Evolutionary conservation across 2,888 invertebrate species (phyloP), one percentile per base, ranked within the genome.

Genomic region (Ornithoptera alexandrae): DNA sequence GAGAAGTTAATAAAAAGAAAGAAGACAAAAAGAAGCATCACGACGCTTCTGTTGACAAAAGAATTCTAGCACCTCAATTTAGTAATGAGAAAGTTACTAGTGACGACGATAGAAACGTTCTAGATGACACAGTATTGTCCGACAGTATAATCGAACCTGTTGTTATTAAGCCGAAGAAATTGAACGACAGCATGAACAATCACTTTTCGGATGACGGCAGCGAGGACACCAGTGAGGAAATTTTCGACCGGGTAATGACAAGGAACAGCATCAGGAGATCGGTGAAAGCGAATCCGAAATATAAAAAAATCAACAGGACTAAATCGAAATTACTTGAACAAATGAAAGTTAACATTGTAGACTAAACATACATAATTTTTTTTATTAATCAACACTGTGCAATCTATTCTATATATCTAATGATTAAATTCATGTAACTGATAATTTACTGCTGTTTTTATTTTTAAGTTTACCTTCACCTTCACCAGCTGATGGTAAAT

Each of bases 161-260:
- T 62, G 68, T 88, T 18, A 79, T 90, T n/a, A 82, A 85, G 67
- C 83, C 90, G 12, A 90, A 88, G 72, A 86, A 90, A 78, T 78
- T 88, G 72, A 91, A 89, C 53, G 92, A 92, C 56, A 92, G 92
- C 73, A 91, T 92, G 92, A 92, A 88, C 69, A 92, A 92, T 73
- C 90, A 92, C 72, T 92, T 91, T 73, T 92, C 92, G 69, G 92
- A 92, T 77, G 92, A 92, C 62, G 92, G 89, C 30, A 92, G 92
- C 68, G 92, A 92, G 72, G 92, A 92, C 50, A 91, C 92, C 75
- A 91, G 92, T 84, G 92, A 92, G 82, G 92, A 92, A 81, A 82
- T 88, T 62, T 92, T 92, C 69, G 89, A 92, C 57, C 83, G 92
- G 76, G 92, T 92, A 0, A 92, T 92, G 92, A 85, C 87, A 0